These are phyloP conservation scores for Larimichthys polyactis DNA, from an alignment of 2,113 vertebrate species.

Conservation along the genomic window DNA sequence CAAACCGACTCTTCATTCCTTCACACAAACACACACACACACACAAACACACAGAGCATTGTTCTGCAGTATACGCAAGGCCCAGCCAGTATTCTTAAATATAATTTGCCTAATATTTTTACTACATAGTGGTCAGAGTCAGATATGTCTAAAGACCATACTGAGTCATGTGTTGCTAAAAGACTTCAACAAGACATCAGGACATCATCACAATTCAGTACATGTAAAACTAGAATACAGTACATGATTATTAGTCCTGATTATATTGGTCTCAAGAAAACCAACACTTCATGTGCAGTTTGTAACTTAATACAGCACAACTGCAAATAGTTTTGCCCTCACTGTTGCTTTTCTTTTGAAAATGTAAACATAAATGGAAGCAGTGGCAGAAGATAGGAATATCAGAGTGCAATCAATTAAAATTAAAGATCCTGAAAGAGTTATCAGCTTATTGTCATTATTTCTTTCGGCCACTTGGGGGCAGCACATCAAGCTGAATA, in stretches of 20 bases:
- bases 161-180: no score
- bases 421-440: no score
- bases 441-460: no score
- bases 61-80: conserved; percentile 25
- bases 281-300: no score
- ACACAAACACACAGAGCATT: conserved; percentile 20
- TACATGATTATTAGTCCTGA: background rate
- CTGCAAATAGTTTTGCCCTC: background rate
- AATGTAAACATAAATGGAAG: background rate
- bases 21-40: background rate
- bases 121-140: background rate
- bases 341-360: background rate
- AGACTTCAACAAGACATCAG: no score
- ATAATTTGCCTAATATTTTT: background rate
- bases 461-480: background rate
- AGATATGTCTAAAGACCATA: background rate
- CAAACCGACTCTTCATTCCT: conserved; percentile 48
- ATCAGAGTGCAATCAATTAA: background rate
- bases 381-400: background rate
- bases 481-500: background rate
- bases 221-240: background rate
- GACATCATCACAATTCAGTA: background rate
- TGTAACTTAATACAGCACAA: background rate
- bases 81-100: background rate
- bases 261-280: background rate